Conservation (phyloP, 2,113 vertebrate genomes). For the Dipodomys spectabilis region DNA sequence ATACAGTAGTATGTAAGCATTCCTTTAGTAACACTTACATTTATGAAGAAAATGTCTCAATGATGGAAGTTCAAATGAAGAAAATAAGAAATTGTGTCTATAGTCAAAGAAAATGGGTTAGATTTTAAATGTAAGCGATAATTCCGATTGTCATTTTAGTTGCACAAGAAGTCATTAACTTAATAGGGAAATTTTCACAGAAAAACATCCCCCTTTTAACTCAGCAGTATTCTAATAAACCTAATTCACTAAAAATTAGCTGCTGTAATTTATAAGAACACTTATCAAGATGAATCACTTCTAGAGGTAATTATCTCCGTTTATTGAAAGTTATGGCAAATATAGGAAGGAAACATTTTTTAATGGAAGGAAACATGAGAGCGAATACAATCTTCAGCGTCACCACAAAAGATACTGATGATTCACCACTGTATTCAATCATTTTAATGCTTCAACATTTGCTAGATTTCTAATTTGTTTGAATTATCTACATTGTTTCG, state of each 20-base stretch:
- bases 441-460: conserved; percentile 41
- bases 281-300: conserved; percentile 74
- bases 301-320: conserved; percentile 70
- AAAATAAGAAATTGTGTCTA: conserved; percentile 51
- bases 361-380: conserved; percentile 31
- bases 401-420: background rate
- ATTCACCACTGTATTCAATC: conserved; percentile 33
- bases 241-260: conserved; percentile 76
- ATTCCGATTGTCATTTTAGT: conserved; percentile 62
- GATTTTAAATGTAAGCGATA: conserved; percentile 51
- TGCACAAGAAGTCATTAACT: conserved; percentile 64
- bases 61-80: background rate
- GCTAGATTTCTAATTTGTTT: conserved; percentile 34
- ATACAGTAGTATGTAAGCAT: background rate
- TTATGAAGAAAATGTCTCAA: conserved; percentile 8
- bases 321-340: conserved; percentile 68
- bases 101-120: conserved; percentile 28
- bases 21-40: background rate
- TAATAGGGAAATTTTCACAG: conserved; percentile 71
- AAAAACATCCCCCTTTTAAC: conserved; percentile 70
- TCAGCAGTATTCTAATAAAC: conserved; percentile 72
- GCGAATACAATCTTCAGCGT: conserved; percentile 41
- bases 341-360: conserved; percentile 54
- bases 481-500: background rate
- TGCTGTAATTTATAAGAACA: conserved; percentile 72